Conservation (phyloP, 2,888 invertebrate species). For the Parasteatoda lunata region DNA sequence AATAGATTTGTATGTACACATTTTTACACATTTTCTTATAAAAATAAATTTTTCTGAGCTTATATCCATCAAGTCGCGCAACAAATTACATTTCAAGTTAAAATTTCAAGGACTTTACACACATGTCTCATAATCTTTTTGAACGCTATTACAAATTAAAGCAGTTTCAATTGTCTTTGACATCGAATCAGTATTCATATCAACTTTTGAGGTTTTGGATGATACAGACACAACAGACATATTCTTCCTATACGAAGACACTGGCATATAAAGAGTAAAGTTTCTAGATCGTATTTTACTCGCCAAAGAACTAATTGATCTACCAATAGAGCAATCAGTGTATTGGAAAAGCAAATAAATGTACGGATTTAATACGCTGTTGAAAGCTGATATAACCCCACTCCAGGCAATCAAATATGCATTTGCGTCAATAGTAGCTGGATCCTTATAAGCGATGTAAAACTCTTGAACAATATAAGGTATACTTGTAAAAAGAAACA, state of each 20-base stretch:
- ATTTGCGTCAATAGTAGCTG: background rate
- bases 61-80: too few species aligned
- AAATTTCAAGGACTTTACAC: background rate
- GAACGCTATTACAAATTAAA: background rate
- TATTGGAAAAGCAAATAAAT: slow-evolving; percentile 65
- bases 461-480: slow-evolving; percentile 61
- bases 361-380: slow-evolving; percentile 68
- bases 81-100: too few species aligned
- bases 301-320: background rate
- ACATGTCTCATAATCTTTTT: background rate
- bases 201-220: background rate
- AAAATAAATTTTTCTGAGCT: too few species aligned
- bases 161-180: slow-evolving; percentile 2
- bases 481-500: slow-evolving; percentile 44
- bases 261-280: background rate
- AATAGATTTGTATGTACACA: too few species aligned
- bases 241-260: background rate
- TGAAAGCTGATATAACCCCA: slow-evolving; percentile 66
- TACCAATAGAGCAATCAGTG: slow-evolving; percentile 18
- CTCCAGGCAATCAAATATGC: slow-evolving; percentile 53
- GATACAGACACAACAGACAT: slow-evolving; percentile 1
- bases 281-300: slow-evolving; percentile 10
- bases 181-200: background rate
- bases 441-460: slow-evolving; percentile 46
- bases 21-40: too few species aligned